phyloP scores from a whole-genome alignment of 2,888 invertebrate species.

The Trissoscelio sp. region DNA sequence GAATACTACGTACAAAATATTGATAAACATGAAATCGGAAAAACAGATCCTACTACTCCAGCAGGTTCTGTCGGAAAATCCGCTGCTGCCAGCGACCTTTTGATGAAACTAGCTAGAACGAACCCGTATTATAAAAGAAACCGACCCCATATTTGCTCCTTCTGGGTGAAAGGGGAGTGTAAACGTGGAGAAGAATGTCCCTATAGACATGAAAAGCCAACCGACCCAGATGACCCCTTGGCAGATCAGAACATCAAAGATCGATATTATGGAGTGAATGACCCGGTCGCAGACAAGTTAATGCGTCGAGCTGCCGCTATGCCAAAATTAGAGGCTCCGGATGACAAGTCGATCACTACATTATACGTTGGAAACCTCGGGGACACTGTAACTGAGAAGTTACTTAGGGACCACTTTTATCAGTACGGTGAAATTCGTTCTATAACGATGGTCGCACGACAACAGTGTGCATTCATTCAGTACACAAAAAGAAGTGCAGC shows the following conservation, averaged over 20 bases:
- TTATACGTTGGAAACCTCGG: slow-evolving; percentile 98
- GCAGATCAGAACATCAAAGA: slow-evolving; percentile 98
- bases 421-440: slow-evolving; percentile 99
- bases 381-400: slow-evolving; percentile 94
- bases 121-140: slow-evolving; percentile 98
- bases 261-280: slow-evolving; percentile 96
- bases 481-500: slow-evolving; percentile 96
- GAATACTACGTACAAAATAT: slow-evolving; percentile 97
- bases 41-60: slow-evolving; percentile 83
- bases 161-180: slow-evolving; percentile 99
- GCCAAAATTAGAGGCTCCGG: slow-evolving; percentile 97
- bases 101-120: slow-evolving; percentile 94
- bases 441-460: slow-evolving; percentile 95
- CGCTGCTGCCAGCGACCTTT: slow-evolving; percentile 91
- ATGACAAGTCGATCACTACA: slow-evolving; percentile 98
- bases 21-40: slow-evolving; percentile 88
- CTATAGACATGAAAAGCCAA: slow-evolving; percentile 97
- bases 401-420: slow-evolving; percentile 98
- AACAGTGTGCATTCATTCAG: slow-evolving; percentile 98
- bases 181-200: slow-evolving; percentile 98
- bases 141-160: slow-evolving; percentile 97
- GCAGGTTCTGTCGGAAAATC: slow-evolving; percentile 88
- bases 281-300: slow-evolving; percentile 97
- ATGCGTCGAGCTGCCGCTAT: slow-evolving; percentile 95
- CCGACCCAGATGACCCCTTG: slow-evolving; percentile 98